These are phyloP conservation scores for Drosophila mayri DNA, from an alignment of 1,140 invertebrate species.

Conservation along the genomic window DNA sequence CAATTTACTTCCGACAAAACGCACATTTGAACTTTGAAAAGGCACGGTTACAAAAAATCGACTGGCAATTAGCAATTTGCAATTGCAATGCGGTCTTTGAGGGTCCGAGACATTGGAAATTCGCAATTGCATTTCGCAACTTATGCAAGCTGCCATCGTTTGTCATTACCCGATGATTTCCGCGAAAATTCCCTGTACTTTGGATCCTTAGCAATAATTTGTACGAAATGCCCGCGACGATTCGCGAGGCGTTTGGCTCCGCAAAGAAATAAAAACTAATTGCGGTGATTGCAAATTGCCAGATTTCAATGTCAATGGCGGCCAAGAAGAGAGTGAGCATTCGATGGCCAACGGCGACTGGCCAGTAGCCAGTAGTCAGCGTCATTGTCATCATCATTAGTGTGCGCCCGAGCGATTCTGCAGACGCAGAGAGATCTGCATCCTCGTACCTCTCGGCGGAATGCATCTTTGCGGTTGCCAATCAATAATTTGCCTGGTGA, in stretches of 20 bases:
- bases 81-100: constrained; percentile 26
- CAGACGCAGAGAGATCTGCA: constrained; percentile 29
- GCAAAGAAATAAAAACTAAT: constrained; percentile 72
- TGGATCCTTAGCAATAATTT: constrained; percentile 42
- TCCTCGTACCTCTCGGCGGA: constrained; percentile 43
- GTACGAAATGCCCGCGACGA: constrained; percentile 38
- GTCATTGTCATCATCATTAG: constrained; percentile 61
- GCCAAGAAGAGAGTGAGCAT: constrained; percentile 44
- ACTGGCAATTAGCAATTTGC: constrained; percentile 50
- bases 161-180: constrained; percentile 57
- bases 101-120: constrained; percentile 30
- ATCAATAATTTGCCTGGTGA: constrained; percentile 73
- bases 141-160: constrained; percentile 34
- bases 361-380: constrained; percentile 10
- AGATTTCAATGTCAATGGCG: constrained; percentile 78
- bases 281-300: constrained; percentile 50
- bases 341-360: constrained; percentile 18
- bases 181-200: constrained; percentile 7
- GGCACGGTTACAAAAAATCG: constrained; percentile 65
- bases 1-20: constrained; percentile 74
- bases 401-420: constrained; percentile 18
- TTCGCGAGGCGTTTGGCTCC: constrained; percentile 61
- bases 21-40: constrained; percentile 75
- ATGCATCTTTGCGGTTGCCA: constrained; percentile 61
- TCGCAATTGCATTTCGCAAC: constrained; percentile 14